Conservation (phyloP, 2,888 invertebrate species). For the Nomada goodeniana region DNA sequence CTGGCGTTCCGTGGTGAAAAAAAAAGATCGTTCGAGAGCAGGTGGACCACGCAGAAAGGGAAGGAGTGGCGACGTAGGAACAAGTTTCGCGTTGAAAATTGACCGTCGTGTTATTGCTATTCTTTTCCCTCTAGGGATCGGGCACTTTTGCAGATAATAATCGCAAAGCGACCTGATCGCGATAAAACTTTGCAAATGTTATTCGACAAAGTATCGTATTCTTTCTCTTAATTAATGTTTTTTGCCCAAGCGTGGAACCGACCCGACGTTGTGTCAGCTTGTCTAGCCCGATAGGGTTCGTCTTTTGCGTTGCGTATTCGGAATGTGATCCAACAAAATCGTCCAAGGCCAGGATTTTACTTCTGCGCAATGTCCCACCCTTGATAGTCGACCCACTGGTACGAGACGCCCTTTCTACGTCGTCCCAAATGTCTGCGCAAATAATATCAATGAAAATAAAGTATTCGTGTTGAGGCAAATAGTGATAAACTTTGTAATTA, state of each 20-base stretch:
- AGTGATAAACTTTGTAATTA: neutral
- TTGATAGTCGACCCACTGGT: slow-evolving; percentile 18
- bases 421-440: neutral
- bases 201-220: neutral
- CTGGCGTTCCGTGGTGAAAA: slow-evolving; percentile 45
- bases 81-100: slow-evolving; percentile 68
- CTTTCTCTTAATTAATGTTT: neutral
- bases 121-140: slow-evolving; percentile 24
- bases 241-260: neutral
- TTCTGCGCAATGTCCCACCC: slow-evolving; percentile 31
- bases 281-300: slow-evolving; percentile 39
- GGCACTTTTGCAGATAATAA: slow-evolving; percentile 23
- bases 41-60: slow-evolving; percentile 66
- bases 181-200: neutral
- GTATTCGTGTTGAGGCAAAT: too few species aligned
- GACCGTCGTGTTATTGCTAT: slow-evolving; percentile 56
- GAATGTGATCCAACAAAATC: slow-evolving; percentile 27
- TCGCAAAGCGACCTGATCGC: neutral
- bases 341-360: slow-evolving; percentile 53
- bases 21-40: slow-evolving; percentile 66
- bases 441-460: neutral
- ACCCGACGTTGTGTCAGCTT: neutral
- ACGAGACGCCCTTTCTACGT: neutral
- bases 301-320: slow-evolving; percentile 39
- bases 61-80: slow-evolving; percentile 64